These are phyloP conservation scores for Oegoconia quadripuncta DNA, from an alignment of 2,888 invertebrate genomes.

Conservation along the genomic window DNA sequence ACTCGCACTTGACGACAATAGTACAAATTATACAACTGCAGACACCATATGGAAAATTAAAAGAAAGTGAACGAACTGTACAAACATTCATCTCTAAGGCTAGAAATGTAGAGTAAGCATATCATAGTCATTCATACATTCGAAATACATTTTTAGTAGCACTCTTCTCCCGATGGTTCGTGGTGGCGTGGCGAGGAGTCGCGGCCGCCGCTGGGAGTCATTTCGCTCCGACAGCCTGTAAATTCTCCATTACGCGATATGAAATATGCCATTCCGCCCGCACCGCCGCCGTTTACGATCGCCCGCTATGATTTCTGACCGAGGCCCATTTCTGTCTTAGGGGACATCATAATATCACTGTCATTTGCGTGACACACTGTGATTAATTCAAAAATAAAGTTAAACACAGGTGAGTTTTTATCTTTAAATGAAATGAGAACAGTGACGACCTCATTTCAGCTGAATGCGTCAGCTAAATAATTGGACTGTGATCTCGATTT, in stretches of 20 bases:
- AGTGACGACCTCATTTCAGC: slow-evolving; percentile 42
- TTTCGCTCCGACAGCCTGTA: slow-evolving; percentile 76
- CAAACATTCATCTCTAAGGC: too few species aligned
- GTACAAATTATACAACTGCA: too few species aligned
- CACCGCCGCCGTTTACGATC: slow-evolving; percentile 47
- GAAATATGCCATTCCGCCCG: slow-evolving; percentile 69
- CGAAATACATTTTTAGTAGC: slow-evolving; percentile 29
- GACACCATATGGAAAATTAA: too few species aligned
- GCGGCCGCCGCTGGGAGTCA: slow-evolving; percentile 72
- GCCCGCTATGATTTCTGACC: slow-evolving; percentile 46
- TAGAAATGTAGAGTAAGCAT: too few species aligned
- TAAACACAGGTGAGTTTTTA: slow-evolving; percentile 26
- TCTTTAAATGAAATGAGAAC: slow-evolving; percentile 26
- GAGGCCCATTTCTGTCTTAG: slow-evolving; percentile 22
- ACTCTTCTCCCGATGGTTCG: slow-evolving; percentile 28
- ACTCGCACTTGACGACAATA: too few species aligned
- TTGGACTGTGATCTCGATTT: slow-evolving; percentile 46
- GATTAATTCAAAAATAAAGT: slow-evolving; percentile 21
- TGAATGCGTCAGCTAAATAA: slow-evolving; percentile 52
- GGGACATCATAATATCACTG: slow-evolving; percentile 4
- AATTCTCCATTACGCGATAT: slow-evolving; percentile 79
- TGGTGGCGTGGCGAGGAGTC: slow-evolving; percentile 35
- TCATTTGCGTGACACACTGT: slow-evolving; percentile 10
- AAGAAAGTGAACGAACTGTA: too few species aligned
- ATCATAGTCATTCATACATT: too few species aligned